Evolutionary conservation across 2,113 vertebrate species (phyloP).

Genomic region (Nestor notabilis): DNA sequence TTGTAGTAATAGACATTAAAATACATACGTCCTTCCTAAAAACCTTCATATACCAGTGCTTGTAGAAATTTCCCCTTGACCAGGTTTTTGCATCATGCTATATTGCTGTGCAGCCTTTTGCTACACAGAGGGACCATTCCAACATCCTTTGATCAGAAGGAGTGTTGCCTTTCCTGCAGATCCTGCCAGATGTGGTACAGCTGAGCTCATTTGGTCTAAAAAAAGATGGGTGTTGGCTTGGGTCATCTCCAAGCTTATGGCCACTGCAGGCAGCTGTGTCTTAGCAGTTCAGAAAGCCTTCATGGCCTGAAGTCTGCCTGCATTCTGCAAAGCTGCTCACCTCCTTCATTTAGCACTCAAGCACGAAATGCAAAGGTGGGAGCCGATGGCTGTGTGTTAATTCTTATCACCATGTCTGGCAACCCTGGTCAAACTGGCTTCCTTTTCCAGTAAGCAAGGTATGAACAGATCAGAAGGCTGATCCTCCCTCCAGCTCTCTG

Average conservation of each 20-base stretch:
- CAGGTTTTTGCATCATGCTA: not conserved
- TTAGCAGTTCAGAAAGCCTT: not conserved
- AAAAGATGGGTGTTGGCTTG: not conserved
- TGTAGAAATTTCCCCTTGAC: not conserved
- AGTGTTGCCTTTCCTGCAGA: not conserved
- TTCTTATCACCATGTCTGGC: too few species aligned
- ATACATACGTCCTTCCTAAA: not conserved
- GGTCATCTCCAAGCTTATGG: not conserved
- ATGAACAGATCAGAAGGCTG: not conserved
- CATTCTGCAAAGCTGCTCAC: not conserved
- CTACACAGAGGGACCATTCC: not conserved
- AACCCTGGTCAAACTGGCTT: not conserved
- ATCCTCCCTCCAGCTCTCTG: not conserved
- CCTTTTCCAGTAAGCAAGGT: not conserved
- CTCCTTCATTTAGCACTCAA: not conserved
- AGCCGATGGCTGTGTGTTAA: not conserved
- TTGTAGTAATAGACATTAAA: not conserved
- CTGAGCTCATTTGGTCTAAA: not conserved
- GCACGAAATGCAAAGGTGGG: not conserved
- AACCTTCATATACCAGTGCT: not conserved
- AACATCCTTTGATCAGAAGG: not conserved
- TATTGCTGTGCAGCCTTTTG: not conserved
- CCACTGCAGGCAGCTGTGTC: not conserved
- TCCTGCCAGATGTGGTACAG: not conserved
- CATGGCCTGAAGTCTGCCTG: not conserved